Conservation (phyloP, 2,113 vertebrate genomes). For the Caracal caracal region DNA sequence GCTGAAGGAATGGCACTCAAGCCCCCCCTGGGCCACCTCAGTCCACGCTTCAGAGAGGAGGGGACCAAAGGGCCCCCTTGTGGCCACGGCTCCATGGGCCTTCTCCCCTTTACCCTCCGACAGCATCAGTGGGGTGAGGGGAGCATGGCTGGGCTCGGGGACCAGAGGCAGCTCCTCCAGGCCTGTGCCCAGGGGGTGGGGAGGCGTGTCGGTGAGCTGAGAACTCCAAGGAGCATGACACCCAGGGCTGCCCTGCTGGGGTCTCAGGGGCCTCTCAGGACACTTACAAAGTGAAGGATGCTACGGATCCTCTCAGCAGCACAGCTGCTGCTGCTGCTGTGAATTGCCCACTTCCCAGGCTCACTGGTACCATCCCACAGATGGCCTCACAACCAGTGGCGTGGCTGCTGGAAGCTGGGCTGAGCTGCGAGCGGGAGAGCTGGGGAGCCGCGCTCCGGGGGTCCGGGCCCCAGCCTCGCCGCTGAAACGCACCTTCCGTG, state of each 20-base stretch:
- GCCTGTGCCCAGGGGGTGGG: neutral
- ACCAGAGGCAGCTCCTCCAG: neutral
- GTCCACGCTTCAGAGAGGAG: neutral
- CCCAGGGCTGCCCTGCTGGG: neutral
- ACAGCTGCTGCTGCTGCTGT: neutral
- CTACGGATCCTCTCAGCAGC: neutral
- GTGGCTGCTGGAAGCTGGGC: neutral
- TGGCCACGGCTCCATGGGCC: neutral
- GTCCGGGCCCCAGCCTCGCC: neutral
- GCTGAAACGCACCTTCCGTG: rapidly evolving
- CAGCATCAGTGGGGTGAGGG: rapidly evolving
- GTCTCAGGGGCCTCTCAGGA: neutral
- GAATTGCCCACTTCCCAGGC: neutral
- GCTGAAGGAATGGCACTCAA: neutral
- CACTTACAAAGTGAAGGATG: neutral
- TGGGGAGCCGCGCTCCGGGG: neutral
- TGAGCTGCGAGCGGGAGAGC: neutral
- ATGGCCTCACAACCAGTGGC: neutral
- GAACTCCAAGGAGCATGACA: neutral
- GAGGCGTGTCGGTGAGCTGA: rapidly evolving
- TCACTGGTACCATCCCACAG: neutral
- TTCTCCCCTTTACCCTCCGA: neutral
- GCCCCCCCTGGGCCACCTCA: neutral
- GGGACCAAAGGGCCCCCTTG: no score
- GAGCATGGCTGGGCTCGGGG: neutral